Evolutionary conservation across 2,888 invertebrate genomes (phyloP).

Genomic region (Patella pellucida): DNA sequence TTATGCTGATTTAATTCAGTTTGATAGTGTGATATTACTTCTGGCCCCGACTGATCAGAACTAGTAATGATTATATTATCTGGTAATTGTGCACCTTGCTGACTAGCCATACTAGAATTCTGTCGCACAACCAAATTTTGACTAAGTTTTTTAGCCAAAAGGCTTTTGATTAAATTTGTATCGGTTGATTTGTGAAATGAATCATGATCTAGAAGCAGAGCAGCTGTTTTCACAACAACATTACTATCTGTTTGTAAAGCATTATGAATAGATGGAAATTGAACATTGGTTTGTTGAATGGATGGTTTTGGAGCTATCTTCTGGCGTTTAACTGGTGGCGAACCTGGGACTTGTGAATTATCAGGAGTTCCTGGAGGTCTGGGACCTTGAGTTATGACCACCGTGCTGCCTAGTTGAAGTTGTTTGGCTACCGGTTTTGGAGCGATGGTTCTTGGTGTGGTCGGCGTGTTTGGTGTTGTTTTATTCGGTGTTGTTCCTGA

Average conservation of each 20-base stretch:
- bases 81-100: conserved; percentile 12
- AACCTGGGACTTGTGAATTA: background rate
- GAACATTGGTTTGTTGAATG: conserved; percentile 25
- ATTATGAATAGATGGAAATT: conserved; percentile 48
- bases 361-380: background rate
- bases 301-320: conserved; percentile 9
- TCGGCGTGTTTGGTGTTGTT: conserved; percentile 21
- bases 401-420: background rate
- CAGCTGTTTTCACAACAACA: conserved; percentile 14
- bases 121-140: conserved; percentile 35
- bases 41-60: no score
- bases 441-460: conserved; percentile 9
- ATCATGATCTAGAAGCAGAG: conserved; percentile 8
- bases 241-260: conserved; percentile 40
- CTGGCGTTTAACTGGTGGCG: conserved; percentile 14
- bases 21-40: no score
- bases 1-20: no score
- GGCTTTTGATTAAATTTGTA: conserved; percentile 89
- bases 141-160: conserved; percentile 86
- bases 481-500: conserved; percentile 33
- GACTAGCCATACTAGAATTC: conserved; percentile 20
- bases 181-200: conserved; percentile 36
- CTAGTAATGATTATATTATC: background rate
- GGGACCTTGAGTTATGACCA: background rate
- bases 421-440: conserved; percentile 14